These are phyloP conservation scores for Epinotia bilunana DNA, from an alignment of 2,888 invertebrate genomes.

Conservation along the genomic window DNA sequence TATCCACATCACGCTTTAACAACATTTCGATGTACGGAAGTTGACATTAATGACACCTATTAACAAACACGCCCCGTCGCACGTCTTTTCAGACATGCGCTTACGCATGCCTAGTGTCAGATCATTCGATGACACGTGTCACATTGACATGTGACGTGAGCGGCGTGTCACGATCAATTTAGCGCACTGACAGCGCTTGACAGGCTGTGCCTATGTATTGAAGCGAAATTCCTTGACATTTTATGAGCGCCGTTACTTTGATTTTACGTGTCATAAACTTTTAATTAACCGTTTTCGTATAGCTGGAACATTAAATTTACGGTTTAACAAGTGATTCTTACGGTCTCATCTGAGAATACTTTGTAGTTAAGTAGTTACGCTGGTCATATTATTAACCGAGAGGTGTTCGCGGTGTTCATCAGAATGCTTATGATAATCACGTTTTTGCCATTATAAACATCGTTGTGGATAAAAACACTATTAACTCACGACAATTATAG, in stretches of 20 bases:
- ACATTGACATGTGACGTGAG: conserved; percentile 24
- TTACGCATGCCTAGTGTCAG: conserved; percentile 22
- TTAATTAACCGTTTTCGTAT: conserved; percentile 8
- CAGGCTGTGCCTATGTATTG: neutral
- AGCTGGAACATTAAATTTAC: conserved; percentile 11
- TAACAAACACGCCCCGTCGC: conserved; percentile 23
- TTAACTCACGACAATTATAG: too few relatives aligned
- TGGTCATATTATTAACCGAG: neutral
- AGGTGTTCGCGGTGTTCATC: too few relatives aligned
- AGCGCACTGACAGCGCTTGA: neutral
- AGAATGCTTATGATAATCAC: neutral
- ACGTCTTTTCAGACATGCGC: conserved; percentile 22
- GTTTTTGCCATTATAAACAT: neutral
- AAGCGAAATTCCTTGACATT: neutral
- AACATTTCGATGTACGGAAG: conserved; percentile 14
- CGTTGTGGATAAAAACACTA: too few relatives aligned
- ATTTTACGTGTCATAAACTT: conserved; percentile 6
- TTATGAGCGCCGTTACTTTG: conserved; percentile 3
- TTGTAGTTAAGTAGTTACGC: neutral
- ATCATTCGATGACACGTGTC: conserved; percentile 39
- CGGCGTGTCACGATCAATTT: neutral
- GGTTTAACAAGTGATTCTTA: neutral
- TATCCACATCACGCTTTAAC: neutral
- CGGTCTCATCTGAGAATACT: neutral
- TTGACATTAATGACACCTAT: conserved; percentile 25